These are phyloP conservation scores for Psophia crepitans DNA, from an alignment of 2,113 vertebrate genomes.

Conservation along the genomic window DNA sequence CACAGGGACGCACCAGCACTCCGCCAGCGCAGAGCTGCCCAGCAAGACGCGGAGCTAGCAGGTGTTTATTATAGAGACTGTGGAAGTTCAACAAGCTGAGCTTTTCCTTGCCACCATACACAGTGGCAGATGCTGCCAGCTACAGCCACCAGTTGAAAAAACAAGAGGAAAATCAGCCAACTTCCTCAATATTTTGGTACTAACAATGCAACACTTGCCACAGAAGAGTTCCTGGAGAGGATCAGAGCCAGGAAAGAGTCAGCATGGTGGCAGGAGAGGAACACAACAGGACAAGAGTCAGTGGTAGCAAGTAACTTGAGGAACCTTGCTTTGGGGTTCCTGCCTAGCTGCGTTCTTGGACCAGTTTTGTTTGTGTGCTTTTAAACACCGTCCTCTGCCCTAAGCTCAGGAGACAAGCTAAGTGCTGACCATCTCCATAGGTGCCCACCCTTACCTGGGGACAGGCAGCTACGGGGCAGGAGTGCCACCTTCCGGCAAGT, in stretches of 20 bases:
- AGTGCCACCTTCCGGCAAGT: constrained; percentile 57
- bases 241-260: background rate
- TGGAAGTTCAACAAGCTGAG: background rate
- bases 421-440: background rate
- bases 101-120: background rate
- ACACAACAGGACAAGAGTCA: background rate
- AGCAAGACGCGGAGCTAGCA: background rate
- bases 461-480: background rate
- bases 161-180: constrained; percentile 13
- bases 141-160: background rate
- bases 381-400: background rate
- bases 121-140: background rate
- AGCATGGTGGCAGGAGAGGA: background rate
- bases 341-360: background rate
- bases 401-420: background rate
- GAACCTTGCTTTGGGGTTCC: background rate
- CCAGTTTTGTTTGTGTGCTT: background rate
- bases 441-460: background rate
- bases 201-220: background rate
- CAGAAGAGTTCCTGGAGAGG: background rate
- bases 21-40: background rate
- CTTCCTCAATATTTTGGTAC: constrained; percentile 20
- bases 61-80: background rate
- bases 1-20: background rate
- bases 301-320: background rate